These are phyloP conservation scores for Atta colombica DNA, from an alignment of 1,140 invertebrate species.

Conservation along the genomic window DNA sequence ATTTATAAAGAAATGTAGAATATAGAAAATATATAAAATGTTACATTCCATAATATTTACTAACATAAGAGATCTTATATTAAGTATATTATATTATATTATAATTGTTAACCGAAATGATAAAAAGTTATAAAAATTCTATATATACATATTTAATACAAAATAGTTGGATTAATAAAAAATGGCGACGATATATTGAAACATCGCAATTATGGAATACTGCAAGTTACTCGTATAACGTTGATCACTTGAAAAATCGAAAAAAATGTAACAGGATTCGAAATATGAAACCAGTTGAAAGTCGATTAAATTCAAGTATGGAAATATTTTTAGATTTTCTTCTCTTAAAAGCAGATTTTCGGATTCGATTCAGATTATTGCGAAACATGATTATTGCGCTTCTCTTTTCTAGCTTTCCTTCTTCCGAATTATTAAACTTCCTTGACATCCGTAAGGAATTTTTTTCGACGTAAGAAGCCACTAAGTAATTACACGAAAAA, in stretches of 20 bases:
- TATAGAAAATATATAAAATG: neutral
- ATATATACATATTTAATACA: neutral
- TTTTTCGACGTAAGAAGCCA: neutral
- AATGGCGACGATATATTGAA: neutral
- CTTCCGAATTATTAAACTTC: slow-evolving; percentile 25
- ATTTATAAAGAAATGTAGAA: neutral
- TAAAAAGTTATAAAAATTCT: neutral
- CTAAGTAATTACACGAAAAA: slow-evolving; percentile 25
- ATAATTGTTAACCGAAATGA: neutral
- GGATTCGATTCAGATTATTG: slow-evolving; percentile 23
- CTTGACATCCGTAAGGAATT: neutral
- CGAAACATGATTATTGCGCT: neutral
- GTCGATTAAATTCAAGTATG: slow-evolving; percentile 15
- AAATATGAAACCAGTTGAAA: neutral
- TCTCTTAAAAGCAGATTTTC: slow-evolving; percentile 16
- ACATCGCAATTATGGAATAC: neutral
- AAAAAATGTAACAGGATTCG: neutral
- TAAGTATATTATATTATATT: neutral
- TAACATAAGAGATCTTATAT: neutral
- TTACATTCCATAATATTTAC: neutral
- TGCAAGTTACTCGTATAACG: neutral
- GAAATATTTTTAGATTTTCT: neutral
- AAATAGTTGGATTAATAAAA: neutral
- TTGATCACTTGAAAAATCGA: neutral
- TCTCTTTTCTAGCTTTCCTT: neutral